These are phyloP conservation scores for Budorcas taxicolor DNA, from an alignment of 2,113 vertebrate genomes.

Conservation along the genomic window DNA sequence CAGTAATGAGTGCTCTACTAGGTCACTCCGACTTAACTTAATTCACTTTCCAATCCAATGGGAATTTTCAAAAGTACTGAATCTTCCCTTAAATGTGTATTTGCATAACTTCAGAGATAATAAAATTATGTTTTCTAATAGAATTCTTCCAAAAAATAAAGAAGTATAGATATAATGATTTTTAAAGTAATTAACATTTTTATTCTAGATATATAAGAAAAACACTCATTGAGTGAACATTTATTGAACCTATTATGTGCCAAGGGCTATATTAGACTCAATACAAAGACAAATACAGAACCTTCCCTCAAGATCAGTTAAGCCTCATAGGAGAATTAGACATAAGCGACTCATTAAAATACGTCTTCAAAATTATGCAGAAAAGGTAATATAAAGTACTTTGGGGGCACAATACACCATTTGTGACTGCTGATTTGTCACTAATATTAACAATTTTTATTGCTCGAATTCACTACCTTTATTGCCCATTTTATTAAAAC, in stretches of 20 bases:
- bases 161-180: not conserved
- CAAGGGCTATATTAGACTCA: not conserved
- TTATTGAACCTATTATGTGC: not conserved
- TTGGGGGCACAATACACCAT: not conserved
- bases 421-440: conserved; percentile 3
- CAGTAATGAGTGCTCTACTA: not conserved
- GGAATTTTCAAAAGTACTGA: conserved; percentile 15
- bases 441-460: conserved; percentile 10
- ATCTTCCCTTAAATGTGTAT: not conserved
- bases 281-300: not conserved
- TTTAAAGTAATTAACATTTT: conserved; percentile 12
- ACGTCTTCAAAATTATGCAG: not conserved
- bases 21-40: not conserved
- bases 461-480: not conserved
- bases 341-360: conserved; percentile 23
- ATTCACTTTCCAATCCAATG: not conserved
- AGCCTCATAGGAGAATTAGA: not conserved
- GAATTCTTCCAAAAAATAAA: not conserved
- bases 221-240: not conserved
- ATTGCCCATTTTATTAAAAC: conserved; percentile 11
- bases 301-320: not conserved
- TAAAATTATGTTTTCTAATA: conserved; percentile 33
- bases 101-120: not conserved
- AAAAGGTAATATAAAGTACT: not conserved
- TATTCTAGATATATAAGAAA: not conserved